These are phyloP conservation scores for Drosophila setosimentum DNA, from an alignment of 2,888 invertebrate species.

Conservation along the genomic window DNA sequence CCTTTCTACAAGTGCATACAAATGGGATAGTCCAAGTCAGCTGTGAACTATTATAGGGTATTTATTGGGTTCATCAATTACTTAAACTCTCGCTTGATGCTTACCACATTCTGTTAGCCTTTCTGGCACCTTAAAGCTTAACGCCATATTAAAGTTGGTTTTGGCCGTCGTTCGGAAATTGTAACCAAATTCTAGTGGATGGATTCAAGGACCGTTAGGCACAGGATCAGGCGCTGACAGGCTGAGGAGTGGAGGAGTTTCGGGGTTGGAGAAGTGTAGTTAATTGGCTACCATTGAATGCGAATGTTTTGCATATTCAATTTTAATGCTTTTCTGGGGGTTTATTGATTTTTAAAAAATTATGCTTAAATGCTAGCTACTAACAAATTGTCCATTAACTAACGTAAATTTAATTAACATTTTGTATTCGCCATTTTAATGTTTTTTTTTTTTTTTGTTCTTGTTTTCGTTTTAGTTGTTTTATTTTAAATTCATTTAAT, in stretches of 20 bases:
- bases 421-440: conserved; percentile 25
- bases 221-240: not conserved
- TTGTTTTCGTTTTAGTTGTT: no score
- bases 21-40: not conserved
- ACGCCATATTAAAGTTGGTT: conserved; percentile 35
- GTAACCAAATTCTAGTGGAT: not conserved
- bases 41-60: conserved; percentile 9
- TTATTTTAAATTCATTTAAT: conserved; percentile 57
- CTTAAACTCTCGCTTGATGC: not conserved
- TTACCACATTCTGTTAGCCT: not conserved
- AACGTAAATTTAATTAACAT: conserved; percentile 77
- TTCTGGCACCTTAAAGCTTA: conserved; percentile 37
- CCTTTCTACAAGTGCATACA: rapidly evolving
- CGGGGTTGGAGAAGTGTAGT: not conserved
- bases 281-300: conserved; percentile 7
- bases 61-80: not conserved
- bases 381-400: conserved; percentile 81
- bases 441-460: conserved; percentile 1
- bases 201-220: conserved; percentile 37
- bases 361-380: conserved; percentile 77
- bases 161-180: not conserved
- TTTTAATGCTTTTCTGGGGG: conserved; percentile 43
- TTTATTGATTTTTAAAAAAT: conserved; percentile 78
- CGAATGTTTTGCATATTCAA: conserved; percentile 7
- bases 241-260: not conserved